Conservation (phyloP, 2,888 invertebrate genomes). For the Temnothorax rugatulus region DNA sequence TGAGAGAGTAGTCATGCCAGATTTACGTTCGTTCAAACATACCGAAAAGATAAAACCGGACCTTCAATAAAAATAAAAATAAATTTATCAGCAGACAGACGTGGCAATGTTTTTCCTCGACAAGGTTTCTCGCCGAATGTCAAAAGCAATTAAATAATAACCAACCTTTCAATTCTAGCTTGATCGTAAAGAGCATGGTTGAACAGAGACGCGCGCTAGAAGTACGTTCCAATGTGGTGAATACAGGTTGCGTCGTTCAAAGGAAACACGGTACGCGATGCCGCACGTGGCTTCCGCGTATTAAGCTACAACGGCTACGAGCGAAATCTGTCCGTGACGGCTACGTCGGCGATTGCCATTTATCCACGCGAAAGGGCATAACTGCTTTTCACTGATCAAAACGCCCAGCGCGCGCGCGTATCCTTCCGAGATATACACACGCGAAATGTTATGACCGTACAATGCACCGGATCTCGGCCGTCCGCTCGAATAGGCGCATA, state of each 20-base stretch:
- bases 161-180: slow-evolving; percentile 18
- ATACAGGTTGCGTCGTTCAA: slow-evolving; percentile 34
- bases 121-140: slow-evolving; percentile 14
- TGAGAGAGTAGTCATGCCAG: neutral
- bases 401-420: neutral
- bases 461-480: neutral
- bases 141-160: slow-evolving; percentile 43
- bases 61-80: neutral
- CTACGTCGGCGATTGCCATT: slow-evolving; percentile 47
- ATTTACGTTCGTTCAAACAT: neutral
- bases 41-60: neutral
- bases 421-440: slow-evolving; percentile 29
- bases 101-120: neutral
- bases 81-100: slow-evolving; percentile 1
- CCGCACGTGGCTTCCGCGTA: slow-evolving; percentile 38
- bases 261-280: slow-evolving; percentile 42
- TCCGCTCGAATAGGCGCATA: slow-evolving; percentile 38
- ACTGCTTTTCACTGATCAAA: slow-evolving; percentile 49
- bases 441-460: slow-evolving; percentile 9
- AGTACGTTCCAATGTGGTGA: neutral
- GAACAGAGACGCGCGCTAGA: neutral
- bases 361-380: slow-evolving; percentile 44
- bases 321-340: slow-evolving; percentile 55
- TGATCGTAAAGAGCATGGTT: neutral
- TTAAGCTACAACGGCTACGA: slow-evolving; percentile 48